Base-by-base conservation (phyloP, 1,140 invertebrate species). In the Magallana ariakensis region DNA sequence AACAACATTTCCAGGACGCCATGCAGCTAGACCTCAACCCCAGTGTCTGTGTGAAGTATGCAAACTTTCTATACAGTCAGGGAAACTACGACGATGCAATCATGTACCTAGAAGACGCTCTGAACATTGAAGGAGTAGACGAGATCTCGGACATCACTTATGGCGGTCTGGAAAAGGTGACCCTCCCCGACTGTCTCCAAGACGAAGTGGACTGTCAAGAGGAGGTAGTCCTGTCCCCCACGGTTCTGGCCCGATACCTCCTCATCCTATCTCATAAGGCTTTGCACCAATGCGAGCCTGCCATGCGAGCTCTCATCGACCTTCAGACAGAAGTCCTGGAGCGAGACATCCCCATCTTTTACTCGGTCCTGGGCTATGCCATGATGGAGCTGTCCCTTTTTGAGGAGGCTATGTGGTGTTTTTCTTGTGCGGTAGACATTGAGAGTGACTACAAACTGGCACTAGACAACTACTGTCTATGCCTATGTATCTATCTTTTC, bases 131-230 rank as follows among this genome's bases (percentile, higher is more conserved):
- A 10, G 83, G 88, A 33, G 88, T 87, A 1, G 60, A 89, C 2
- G 80, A 86, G 4, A 86, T 87, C n/a, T 66, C 87, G n/a, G 89
- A 92, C 60, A 91, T 94, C 55, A 91, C 93, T 6, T 94, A 93
- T 85, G 90, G 93, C 8, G 92, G 92, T 2, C 86, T 94, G 54
- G 93, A 94, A 84, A 92, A 93, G 60, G 93, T 94, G 0, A 93
- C 93, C n/a, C 86, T 93, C 13, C 93, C 93, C 8, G 93, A 93
- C 62, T 87, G 91, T 26, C 89, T 94, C 16, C 93, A 94, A 87
- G 92, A 93, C 62, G 93, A 94, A 75, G 92, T 93, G 1, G 93
- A 93, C 83, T 92, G 91, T 33, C 92, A 93, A 75, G 93, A 93
- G 55, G 93, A 94, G 70, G 92, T 93, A 6, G 90, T 92, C 13